These are phyloP conservation scores for Myiotriccus ornatus DNA, from an alignment of 2,797 vertebrate species.

Conservation along the genomic window DNA sequence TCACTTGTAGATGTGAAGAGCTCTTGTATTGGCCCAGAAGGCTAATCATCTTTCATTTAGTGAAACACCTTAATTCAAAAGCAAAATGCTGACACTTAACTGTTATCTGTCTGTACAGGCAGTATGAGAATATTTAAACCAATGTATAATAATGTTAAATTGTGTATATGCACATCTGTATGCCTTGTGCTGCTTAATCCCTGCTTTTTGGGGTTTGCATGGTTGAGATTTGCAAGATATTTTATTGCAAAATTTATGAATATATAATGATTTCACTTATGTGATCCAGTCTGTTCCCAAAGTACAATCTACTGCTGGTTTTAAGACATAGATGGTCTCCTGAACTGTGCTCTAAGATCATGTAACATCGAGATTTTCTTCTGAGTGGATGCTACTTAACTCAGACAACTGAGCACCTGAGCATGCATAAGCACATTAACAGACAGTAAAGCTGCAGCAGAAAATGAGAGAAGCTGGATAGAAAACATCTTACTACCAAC, in stretches of 20 bases:
- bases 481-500: not conserved
- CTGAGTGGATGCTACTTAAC: not conserved
- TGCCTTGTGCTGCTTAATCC: not conserved
- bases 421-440: not conserved
- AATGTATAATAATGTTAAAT: not conserved
- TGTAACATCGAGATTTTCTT: not conserved
- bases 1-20: not conserved
- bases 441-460: not conserved
- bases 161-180: not conserved
- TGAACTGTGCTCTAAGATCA: not conserved
- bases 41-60: not conserved
- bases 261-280: not conserved
- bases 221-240: not conserved
- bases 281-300: not conserved
- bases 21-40: not conserved
- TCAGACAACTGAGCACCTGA: not conserved
- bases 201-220: not conserved
- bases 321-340: not conserved
- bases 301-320: not conserved
- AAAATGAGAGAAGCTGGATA: not conserved
- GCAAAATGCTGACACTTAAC: not conserved
- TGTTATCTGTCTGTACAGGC: not conserved
- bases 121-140: not conserved
- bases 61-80: constrained; percentile 1
- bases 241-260: not conserved